Conservation (phyloP, 2,888 invertebrate genomes). For the Cephus spinipes region DNA sequence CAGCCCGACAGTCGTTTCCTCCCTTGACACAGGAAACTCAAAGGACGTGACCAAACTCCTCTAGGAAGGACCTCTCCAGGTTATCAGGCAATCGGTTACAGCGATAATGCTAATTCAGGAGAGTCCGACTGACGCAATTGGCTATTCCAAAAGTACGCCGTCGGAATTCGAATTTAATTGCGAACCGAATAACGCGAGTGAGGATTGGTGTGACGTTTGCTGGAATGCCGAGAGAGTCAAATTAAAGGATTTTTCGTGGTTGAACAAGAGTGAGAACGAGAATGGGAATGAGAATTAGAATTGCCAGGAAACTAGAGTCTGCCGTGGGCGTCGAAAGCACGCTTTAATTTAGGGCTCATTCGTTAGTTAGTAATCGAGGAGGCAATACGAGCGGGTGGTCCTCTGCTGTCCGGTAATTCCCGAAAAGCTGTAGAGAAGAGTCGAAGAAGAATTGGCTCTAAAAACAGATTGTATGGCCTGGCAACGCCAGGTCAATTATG, state of each 20-base stretch:
- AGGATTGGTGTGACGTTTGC: not conserved
- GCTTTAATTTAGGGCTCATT: constrained; percentile 24
- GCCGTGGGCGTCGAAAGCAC: not conserved
- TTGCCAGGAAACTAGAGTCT: not conserved
- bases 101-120: not conserved
- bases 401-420: not conserved
- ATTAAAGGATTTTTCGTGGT: not conserved
- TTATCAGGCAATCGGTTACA: not conserved
- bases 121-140: not conserved
- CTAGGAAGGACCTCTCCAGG: not conserved
- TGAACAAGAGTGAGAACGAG: not conserved
- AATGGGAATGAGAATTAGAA: not conserved
- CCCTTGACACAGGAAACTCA: not conserved
- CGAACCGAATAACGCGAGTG: not conserved
- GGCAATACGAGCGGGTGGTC: not conserved
- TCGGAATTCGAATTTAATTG: not conserved
- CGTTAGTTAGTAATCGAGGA: constrained; percentile 18
- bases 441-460: constrained; percentile 23
- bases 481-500: constrained; percentile 8
- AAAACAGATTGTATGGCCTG: constrained; percentile 22
- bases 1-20: not conserved
- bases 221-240: not conserved
- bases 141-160: not conserved
- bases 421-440: constrained; percentile 4
- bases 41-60: not conserved